Conservation (phyloP, 2,888 invertebrate genomes). For the Drepana falcataria region DNA sequence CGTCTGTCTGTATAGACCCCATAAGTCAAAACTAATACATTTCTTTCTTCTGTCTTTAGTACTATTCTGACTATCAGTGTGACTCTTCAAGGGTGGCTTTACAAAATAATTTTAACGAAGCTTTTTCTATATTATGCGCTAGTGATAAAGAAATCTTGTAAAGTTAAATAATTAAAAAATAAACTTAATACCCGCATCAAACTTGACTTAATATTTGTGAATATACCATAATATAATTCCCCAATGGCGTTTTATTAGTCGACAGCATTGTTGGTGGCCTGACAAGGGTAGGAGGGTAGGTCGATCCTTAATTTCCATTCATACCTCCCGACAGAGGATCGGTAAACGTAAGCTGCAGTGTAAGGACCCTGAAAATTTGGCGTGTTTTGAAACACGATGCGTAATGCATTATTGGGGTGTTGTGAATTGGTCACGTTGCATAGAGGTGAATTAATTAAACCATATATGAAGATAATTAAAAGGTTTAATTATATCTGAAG, state of each 20-base stretch:
- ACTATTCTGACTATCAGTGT: too few species aligned
- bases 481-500: too few species aligned
- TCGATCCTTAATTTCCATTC: constrained; percentile 59
- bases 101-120: too few species aligned
- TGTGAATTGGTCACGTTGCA: constrained; percentile 5
- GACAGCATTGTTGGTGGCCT: constrained; percentile 19
- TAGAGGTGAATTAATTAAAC: neutral
- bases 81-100: too few species aligned
- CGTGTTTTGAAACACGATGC: constrained; percentile 16
- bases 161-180: too few species aligned
- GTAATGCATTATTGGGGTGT: constrained; percentile 6
- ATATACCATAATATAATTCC: constrained; percentile 17
- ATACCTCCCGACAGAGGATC: constrained; percentile 50
- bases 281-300: constrained; percentile 24
- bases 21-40: too few species aligned
- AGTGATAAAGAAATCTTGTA: too few species aligned
- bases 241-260: constrained; percentile 31
- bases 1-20: too few species aligned
- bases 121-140: too few species aligned
- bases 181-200: too few species aligned
- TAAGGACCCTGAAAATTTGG: constrained; percentile 29
- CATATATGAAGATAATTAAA: too few species aligned
- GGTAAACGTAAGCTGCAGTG: constrained; percentile 19
- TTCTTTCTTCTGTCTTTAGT: too few species aligned
- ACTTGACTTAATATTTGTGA: constrained; percentile 11